These are phyloP conservation scores for Entomobrya multifasciata DNA, from an alignment of 2,888 invertebrate species.

Conservation along the genomic window DNA sequence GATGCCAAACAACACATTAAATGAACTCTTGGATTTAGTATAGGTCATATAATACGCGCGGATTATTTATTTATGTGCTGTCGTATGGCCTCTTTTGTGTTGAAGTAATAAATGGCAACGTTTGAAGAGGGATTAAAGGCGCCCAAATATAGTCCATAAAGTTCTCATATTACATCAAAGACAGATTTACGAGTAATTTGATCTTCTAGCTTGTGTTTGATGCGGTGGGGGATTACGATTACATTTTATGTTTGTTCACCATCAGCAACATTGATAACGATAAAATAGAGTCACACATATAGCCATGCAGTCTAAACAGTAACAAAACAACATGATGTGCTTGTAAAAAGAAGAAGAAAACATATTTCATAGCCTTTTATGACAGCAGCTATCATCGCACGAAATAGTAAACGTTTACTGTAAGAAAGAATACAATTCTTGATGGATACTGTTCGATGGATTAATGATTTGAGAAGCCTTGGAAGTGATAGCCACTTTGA, in stretches of 20 bases:
- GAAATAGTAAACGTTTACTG: background rate
- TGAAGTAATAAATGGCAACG: constrained; percentile 48
- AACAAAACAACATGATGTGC: background rate
- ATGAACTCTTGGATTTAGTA: background rate
- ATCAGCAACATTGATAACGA: background rate
- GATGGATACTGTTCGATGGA: constrained; percentile 5
- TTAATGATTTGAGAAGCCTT: constrained; percentile 17
- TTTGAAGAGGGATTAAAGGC: constrained; percentile 62
- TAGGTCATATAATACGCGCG: background rate
- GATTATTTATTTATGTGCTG: background rate
- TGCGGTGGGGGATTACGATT: background rate
- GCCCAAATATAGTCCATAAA: constrained; percentile 62
- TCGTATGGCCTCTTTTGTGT: background rate
- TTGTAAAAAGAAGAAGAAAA: no score
- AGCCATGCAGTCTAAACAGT: background rate
- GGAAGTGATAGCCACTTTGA: constrained; percentile 24
- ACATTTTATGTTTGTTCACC: constrained; percentile 5
- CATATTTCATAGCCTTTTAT: no score
- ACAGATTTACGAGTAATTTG: constrained; percentile 62
- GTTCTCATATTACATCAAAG: constrained; percentile 61
- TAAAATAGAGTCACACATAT: background rate
- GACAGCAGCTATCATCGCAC: background rate
- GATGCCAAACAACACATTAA: constrained; percentile 29
- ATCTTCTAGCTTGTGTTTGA: constrained; percentile 44
- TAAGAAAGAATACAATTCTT: background rate